A percentile compares a stretch with the other conserved stretches of the same genome.
phyloP scores from a whole-genome alignment of 1,140 invertebrate species.

The Pachypeltis micranthus region DNA sequence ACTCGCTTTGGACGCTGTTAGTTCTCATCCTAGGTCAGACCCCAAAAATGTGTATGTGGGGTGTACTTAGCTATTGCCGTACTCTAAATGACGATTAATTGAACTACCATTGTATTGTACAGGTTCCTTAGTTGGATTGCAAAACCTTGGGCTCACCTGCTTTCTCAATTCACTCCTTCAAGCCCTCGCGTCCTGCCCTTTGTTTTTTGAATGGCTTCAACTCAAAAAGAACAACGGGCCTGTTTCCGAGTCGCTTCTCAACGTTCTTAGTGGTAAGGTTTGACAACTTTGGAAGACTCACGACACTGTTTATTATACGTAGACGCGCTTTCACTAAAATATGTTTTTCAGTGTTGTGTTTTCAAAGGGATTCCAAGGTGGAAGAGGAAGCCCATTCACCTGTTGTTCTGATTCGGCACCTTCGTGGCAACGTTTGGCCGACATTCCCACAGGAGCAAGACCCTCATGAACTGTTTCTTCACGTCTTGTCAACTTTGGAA shows the following conservation, averaged over 20 bases:
- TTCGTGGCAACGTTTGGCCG: slow-evolving; percentile 66
- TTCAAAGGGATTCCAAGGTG: slow-evolving; percentile 37
- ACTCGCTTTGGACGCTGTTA: too few relatives aligned
- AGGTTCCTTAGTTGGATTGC: slow-evolving; percentile 63
- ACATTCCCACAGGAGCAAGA: slow-evolving; percentile 84
- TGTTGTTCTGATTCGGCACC: slow-evolving; percentile 58
- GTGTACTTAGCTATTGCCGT: too few relatives aligned
- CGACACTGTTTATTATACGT: background rate
- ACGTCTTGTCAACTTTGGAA: slow-evolving; percentile 71
- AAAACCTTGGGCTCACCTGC: slow-evolving; percentile 76
- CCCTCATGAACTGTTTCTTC: slow-evolving; percentile 81
- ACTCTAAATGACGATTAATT: too few relatives aligned
- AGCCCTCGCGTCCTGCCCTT: slow-evolving; percentile 66
- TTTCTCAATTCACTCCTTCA: slow-evolving; percentile 78
- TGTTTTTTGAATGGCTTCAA: slow-evolving; percentile 68
- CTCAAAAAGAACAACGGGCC: slow-evolving; percentile 46
- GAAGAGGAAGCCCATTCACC: slow-evolving; percentile 53
- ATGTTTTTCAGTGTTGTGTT: slow-evolving; percentile 22
- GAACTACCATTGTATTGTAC: too few relatives aligned
- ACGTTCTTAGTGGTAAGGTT: slow-evolving; percentile 47
- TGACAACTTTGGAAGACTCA: slow-evolving; percentile 7
- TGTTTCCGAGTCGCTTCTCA: slow-evolving; percentile 47
- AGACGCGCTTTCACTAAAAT: background rate
- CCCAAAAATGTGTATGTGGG: too few relatives aligned
- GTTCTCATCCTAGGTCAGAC: too few relatives aligned